Evolutionary conservation across 2,797 vertebrate species (phyloP), one percentile per base, ranked within the genome.

Genomic region (Odontamblyopus lacepedii): DNA sequence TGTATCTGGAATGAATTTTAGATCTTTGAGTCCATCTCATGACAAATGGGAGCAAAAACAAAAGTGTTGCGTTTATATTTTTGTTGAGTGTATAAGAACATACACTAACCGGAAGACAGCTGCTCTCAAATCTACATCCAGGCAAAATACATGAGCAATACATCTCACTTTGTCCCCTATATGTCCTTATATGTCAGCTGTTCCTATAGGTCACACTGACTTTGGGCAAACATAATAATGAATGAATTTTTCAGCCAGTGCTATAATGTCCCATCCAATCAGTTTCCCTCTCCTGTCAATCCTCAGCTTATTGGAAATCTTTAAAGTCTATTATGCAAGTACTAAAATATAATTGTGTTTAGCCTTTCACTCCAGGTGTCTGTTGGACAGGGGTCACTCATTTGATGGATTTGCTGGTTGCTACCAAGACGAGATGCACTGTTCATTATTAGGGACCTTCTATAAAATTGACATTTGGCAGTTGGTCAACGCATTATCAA

Each of bases 301-400:
- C 19, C 35, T 4, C 18, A n/a, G 19, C 3, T 87, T 79, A 81
- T 80, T 71, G 74, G 77, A 77, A 89, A 85, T 89, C 82, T 64
- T 86, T 80, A 59, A 71, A 44, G 72, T 71, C 56, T 69, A 9
- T 62, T 35, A 29, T 56, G 67, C 53, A 44, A 53, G 57, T 72
- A 70, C 80, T 71, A 74, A 72, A 74, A 79, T 84, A 29, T 73
- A 41, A 51, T 79, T 82, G 70, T 72, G 66, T 81, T 72, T 51
- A 55, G 59, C 44, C 63, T 77, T 61, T 77, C 62, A 48, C 13
- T 48, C 13, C 44, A 78, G 63, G 77, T 83, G 62, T 72, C 66
- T 74, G 51, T 74, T 74, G 67, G n/a, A 50, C 64, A 35, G 30
- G 6, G 30, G 60, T 62, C 23, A 7, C 63, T 18, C 16, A n/a